Percentiles rank a stretch among this genome's conserved stretches.
These are phyloP conservation scores for Trematomus loennbergii DNA, from an alignment of 2,113 vertebrate species.

Conservation along the genomic window DNA sequence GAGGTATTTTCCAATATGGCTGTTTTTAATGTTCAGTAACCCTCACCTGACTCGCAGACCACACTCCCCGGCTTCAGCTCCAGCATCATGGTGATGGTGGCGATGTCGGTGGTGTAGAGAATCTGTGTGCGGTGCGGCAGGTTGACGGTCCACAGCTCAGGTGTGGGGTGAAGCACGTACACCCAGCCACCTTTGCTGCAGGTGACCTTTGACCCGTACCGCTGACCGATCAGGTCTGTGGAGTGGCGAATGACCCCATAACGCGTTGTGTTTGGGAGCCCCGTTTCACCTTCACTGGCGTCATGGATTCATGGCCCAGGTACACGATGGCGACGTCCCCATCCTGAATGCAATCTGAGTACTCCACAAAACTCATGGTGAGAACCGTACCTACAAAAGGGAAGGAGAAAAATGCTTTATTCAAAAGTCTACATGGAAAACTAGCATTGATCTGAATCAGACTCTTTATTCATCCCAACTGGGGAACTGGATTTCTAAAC, in stretches of 20 bases:
- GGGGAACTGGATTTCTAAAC: too few relatives aligned
- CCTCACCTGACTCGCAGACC: conserved; percentile 96
- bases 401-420: neutral
- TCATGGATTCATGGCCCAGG: conserved; percentile 91
- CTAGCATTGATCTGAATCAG: too few relatives aligned
- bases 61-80: conserved; percentile 95
- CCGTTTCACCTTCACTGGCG: conserved; percentile 91
- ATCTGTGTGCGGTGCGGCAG: conserved; percentile 97
- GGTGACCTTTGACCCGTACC: conserved; percentile 94
- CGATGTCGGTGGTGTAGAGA: conserved; percentile 97
- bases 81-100: conserved; percentile 96
- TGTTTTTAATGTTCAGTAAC: neutral
- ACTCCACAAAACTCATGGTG: conserved; percentile 94
- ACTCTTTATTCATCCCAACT: too few relatives aligned
- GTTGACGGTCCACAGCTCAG: conserved; percentile 95
- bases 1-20: too few relatives aligned
- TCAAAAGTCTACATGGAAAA: too few relatives aligned
- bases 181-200: conserved; percentile 98
- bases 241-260: conserved; percentile 95
- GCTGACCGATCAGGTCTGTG: conserved; percentile 91
- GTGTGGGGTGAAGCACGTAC: conserved; percentile 95
- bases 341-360: conserved; percentile 89
- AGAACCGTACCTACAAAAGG: neutral
- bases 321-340: conserved; percentile 95
- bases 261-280: conserved; percentile 94